These are phyloP conservation scores for Drosophila greeni DNA, from an alignment of 2,888 invertebrate genomes.

Conservation along the genomic window DNA sequence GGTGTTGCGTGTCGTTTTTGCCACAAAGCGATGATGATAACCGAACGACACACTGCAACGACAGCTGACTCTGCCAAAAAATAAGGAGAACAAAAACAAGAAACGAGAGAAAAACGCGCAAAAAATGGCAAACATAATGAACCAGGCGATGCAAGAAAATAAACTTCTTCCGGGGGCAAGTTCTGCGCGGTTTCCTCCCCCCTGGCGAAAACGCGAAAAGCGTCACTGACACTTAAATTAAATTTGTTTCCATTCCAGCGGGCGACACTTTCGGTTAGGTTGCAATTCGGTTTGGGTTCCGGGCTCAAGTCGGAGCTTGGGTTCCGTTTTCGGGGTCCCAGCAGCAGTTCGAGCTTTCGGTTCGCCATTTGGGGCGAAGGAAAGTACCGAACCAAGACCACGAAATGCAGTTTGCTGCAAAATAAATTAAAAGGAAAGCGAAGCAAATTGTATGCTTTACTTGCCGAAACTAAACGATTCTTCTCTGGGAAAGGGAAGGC, in stretches of 20 bases:
- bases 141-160: constrained; percentile 30
- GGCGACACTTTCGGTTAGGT: constrained; percentile 63
- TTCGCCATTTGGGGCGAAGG: constrained; percentile 36
- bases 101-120: constrained; percentile 26
- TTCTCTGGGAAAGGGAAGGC: neutral
- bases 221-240: constrained; percentile 71
- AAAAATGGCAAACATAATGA: constrained; percentile 13
- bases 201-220: constrained; percentile 48
- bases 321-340: constrained; percentile 6
- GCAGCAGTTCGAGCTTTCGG: neutral
- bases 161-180: constrained; percentile 38
- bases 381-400: constrained; percentile 49
- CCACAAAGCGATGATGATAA: constrained; percentile 59
- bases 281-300: constrained; percentile 24
- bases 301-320: constrained; percentile 8
- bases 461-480: constrained; percentile 53
- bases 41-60: constrained; percentile 37
- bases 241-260: constrained; percentile 66
- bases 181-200: constrained; percentile 15
- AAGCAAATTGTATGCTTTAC: constrained; percentile 59
- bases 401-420: constrained; percentile 63
- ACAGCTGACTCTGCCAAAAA: constrained; percentile 39
- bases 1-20: constrained; percentile 70
- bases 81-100: constrained; percentile 1
- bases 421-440: constrained; percentile 69